Evolutionary conservation across 2,888 invertebrate genomes (phyloP).

Genomic region (Apamea sordens): DNA sequence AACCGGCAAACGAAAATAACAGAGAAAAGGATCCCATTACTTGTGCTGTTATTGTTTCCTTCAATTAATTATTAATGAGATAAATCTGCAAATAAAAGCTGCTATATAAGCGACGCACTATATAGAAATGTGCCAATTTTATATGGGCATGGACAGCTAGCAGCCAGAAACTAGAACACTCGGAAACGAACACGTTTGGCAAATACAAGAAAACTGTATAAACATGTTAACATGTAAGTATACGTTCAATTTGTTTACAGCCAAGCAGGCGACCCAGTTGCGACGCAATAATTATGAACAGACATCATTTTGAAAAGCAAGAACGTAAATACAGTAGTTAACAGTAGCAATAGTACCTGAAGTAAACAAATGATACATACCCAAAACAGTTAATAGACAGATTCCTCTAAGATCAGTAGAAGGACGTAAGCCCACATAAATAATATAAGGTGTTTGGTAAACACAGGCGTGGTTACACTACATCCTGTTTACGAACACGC

Average conservation of each 20-base stretch:
- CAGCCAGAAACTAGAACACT: slow-evolving; percentile 58
- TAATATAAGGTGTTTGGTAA: slow-evolving; percentile 30
- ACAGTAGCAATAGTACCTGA: slow-evolving; percentile 1
- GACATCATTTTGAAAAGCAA: slow-evolving; percentile 21
- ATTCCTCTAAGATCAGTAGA: slow-evolving; percentile 12
- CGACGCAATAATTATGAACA: slow-evolving; percentile 42
- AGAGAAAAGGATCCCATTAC: background rate
- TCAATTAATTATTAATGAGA: slow-evolving; percentile 1
- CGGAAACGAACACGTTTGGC: slow-evolving; percentile 57
- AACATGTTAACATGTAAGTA: slow-evolving; percentile 36
- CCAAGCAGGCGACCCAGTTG: slow-evolving; percentile 34
- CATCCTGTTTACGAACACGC: slow-evolving; percentile 51
- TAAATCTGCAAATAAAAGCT: slow-evolving; percentile 8
- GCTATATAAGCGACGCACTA: background rate
- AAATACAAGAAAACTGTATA: slow-evolving; percentile 57
- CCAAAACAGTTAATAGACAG: background rate
- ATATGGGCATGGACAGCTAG: slow-evolving; percentile 29
- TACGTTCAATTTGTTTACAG: slow-evolving; percentile 41
- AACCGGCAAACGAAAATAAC: no score
- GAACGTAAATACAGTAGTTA: background rate
- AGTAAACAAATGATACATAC: slow-evolving; percentile 3
- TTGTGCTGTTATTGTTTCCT: background rate
- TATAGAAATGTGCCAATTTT: slow-evolving; percentile 38
- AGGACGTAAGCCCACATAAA: slow-evolving; percentile 15
- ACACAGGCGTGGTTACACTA: slow-evolving; percentile 33